A percentile compares a stretch with the other conserved stretches of the same genome.
Conservation (phyloP, 2,888 invertebrate species). For the Oligia fasciuncula region DNA sequence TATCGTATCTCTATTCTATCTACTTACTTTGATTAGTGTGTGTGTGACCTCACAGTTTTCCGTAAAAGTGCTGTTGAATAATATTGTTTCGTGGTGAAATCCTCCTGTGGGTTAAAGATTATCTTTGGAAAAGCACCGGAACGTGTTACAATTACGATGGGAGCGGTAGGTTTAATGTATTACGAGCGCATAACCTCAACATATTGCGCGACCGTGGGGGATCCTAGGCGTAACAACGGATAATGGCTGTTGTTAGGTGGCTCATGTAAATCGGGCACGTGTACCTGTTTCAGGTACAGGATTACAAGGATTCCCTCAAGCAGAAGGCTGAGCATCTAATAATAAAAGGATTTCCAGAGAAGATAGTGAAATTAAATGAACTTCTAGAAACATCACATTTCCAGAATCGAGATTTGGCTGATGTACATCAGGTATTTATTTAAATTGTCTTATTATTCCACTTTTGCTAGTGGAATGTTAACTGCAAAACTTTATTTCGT, state of each 20-base stretch:
- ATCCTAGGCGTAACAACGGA: conserved; percentile 54
- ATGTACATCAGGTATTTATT: conserved; percentile 92
- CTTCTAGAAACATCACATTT: conserved; percentile 95
- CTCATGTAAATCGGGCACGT: conserved; percentile 63
- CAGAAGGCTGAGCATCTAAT: conserved; percentile 96
- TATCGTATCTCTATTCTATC: conserved; percentile 20
- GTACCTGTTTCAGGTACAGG: conserved; percentile 92
- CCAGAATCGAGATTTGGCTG: conserved; percentile 93
- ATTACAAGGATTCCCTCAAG: conserved; percentile 97
- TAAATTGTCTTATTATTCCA: not conserved
- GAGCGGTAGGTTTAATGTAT: conserved; percentile 69
- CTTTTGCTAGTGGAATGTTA: not conserved
- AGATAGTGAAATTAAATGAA: conserved; percentile 97
- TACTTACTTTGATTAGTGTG: conserved; percentile 75
- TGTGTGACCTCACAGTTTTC: conserved; percentile 77
- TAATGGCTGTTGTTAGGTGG: conserved; percentile 68
- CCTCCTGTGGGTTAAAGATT: conserved; percentile 16
- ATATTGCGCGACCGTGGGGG: conserved; percentile 68
- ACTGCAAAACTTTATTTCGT: not conserved
- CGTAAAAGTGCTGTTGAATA: conserved; percentile 59
- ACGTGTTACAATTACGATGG: conserved; percentile 61
- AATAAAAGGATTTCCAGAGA: conserved; percentile 97
- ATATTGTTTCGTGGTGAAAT: conserved; percentile 37
- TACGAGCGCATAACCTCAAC: conserved; percentile 79
- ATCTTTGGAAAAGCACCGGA: conserved; percentile 27